Conservation (phyloP, 2,888 invertebrate genomes). For the Emmelina monodactyla region DNA sequence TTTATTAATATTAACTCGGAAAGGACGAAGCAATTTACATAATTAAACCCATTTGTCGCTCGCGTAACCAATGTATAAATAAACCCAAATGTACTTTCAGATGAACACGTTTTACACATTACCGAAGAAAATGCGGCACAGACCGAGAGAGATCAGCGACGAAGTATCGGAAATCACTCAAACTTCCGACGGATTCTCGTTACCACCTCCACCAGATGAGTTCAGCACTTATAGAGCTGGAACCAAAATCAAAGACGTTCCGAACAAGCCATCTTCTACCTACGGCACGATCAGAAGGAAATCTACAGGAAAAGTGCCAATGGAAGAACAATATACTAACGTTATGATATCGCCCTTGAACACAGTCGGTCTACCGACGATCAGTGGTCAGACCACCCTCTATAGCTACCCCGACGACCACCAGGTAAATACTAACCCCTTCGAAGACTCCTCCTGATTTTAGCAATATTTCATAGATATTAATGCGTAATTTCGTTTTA, state of each 20-base stretch:
- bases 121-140: constrained; percentile 50
- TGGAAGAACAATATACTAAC: constrained; percentile 31
- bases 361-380: constrained; percentile 45
- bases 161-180: constrained; percentile 50
- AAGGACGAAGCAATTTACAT: too few species aligned
- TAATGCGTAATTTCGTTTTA: constrained; percentile 17
- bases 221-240: constrained; percentile 48
- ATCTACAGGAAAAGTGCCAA: constrained; percentile 32
- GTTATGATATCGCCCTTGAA: constrained; percentile 41
- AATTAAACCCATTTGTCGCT: too few species aligned
- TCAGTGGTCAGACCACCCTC: constrained; percentile 36
- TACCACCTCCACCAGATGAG: constrained; percentile 57
- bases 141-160: constrained; percentile 45
- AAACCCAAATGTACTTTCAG: constrained; percentile 23
- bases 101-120: constrained; percentile 59
- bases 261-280: constrained; percentile 35
- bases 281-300: constrained; percentile 42
- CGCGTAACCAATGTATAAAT: too few species aligned
- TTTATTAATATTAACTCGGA: too few species aligned
- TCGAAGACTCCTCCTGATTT: constrained; percentile 37
- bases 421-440: constrained; percentile 51
- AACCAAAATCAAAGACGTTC: constrained; percentile 43
- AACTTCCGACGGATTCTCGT: constrained; percentile 49
- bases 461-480: constrained; percentile 2
- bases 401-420: constrained; percentile 48